Evolutionary conservation across 2,113 vertebrate species (phyloP), one percentile per base, ranked within the genome.

Genomic region (Mormoops blainvillei): DNA sequence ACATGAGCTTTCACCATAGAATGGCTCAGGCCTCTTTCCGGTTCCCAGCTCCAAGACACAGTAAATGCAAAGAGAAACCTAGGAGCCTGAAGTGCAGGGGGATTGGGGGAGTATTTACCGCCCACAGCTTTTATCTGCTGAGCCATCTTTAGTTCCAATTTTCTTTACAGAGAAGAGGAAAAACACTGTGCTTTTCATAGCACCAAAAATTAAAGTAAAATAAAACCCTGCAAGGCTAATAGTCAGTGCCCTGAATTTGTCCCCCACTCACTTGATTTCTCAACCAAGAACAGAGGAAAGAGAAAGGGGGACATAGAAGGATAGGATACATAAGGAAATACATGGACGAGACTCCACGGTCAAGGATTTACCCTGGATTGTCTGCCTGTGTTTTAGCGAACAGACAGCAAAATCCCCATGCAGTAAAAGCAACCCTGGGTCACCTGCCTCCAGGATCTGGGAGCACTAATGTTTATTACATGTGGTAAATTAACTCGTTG

Each of bases 91-190:
- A 94, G 81, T 56, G 50, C 88, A 83, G 20, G 74, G 81, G 86
- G 85, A 73, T 38, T 63, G 96, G 97, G 95, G 97, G 97, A 97
- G 95, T 97, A 77, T 96, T 96, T 97, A 81, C 95, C 84, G 45
- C 97, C 95, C 89, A 97, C 96, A 95, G 94, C 86, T 97, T 97
- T 97, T 96, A 96, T 96, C 94, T 96, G 89, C 94, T 90, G 94
- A 97, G 89, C 96, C 92, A 94, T 92, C 95, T 91, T 96, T 96
- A 97, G 95, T 97, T 97, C 94, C 94, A 77, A 95, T 98, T 98
- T 97, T 94, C 41, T 97, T 98, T 88, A 83, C 85, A 78, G 71
- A 97, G 91, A 97, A 97, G 86, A 89, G 43, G 93, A 95, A 97
- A 97, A 97, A 97, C 87, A 94, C 89, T 96, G 68, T 26, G 0